phyloP scores from a whole-genome alignment of 2,888 invertebrate species.

The Congeria kusceri region DNA sequence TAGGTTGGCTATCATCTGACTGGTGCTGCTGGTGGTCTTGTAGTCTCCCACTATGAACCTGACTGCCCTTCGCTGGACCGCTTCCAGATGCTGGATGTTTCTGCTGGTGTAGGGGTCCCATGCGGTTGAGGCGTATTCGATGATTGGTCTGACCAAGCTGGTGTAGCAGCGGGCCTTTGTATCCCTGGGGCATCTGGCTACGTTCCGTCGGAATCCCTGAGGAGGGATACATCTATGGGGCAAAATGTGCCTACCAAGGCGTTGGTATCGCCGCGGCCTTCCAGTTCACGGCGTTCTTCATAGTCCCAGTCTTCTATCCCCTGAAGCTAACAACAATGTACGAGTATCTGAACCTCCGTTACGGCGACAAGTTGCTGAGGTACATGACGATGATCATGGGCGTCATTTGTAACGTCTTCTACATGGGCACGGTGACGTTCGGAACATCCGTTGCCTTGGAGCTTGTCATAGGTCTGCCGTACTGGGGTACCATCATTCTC shows the following conservation, averaged over 20 bases:
- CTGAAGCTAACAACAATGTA: slow-evolving; percentile 39
- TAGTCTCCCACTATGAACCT: too few relatives aligned
- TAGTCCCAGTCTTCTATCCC: slow-evolving; percentile 41
- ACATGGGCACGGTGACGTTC: slow-evolving; percentile 42
- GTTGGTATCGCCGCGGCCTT: slow-evolving; percentile 20
- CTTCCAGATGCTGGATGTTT: too few relatives aligned
- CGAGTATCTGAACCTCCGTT: slow-evolving; percentile 4
- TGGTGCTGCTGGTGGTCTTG: too few relatives aligned
- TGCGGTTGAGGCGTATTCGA: too few relatives aligned
- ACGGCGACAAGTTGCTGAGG: slow-evolving; percentile 33
- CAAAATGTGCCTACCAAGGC: background rate
- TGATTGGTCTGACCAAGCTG: too few relatives aligned
- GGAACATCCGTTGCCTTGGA: slow-evolving; percentile 42
- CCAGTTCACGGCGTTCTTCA: slow-evolving; percentile 13
- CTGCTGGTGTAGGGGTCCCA: too few relatives aligned
- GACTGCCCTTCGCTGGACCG: too few relatives aligned
- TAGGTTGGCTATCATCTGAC: too few relatives aligned
- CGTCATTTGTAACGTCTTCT: slow-evolving; percentile 32
- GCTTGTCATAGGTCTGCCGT: slow-evolving; percentile 30
- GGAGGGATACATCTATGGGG: slow-evolving; percentile 42
- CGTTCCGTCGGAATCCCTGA: too few relatives aligned
- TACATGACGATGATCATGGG: slow-evolving; percentile 22
- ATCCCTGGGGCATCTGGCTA: too few relatives aligned
- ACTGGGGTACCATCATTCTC: slow-evolving; percentile 37
- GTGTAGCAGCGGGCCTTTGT: too few relatives aligned